These are phyloP conservation scores for Apteryx mantelli DNA, from an alignment of 2,113 vertebrate genomes.

Conservation along the genomic window DNA sequence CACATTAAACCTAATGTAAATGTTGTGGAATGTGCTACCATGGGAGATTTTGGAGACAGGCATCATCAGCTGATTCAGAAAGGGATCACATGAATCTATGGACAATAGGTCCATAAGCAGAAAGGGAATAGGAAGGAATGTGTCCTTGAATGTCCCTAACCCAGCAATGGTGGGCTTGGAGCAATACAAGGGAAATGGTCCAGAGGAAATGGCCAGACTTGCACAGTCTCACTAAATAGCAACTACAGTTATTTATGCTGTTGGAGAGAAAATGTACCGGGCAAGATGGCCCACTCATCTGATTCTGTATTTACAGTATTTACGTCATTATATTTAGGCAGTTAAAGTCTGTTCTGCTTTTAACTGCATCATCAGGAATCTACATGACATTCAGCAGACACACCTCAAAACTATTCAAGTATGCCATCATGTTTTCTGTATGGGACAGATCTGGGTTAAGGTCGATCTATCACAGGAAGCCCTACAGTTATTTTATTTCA, in stretches of 20 bases:
- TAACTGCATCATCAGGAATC: neutral
- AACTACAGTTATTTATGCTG: neutral
- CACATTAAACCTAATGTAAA: neutral
- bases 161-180: neutral
- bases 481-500: neutral
- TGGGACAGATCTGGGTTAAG: neutral
- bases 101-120: neutral
- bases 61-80: neutral
- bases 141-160: neutral
- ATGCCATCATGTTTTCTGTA: neutral
- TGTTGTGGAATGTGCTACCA: neutral
- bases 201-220: neutral
- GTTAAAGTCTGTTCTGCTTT: neutral
- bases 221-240: neutral
- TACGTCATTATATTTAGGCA: neutral
- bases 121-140: neutral
- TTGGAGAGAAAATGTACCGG: neutral
- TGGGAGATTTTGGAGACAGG: neutral
- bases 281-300: neutral
- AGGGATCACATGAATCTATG: neutral
- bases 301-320: neutral
- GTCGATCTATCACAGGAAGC: neutral
- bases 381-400: constrained; percentile 9
- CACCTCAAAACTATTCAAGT: neutral
- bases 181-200: neutral